Evolutionary conservation across 1,140 invertebrate species (phyloP), one percentile per base, ranked within the genome.

Genomic region (Mylabris phalerata): DNA sequence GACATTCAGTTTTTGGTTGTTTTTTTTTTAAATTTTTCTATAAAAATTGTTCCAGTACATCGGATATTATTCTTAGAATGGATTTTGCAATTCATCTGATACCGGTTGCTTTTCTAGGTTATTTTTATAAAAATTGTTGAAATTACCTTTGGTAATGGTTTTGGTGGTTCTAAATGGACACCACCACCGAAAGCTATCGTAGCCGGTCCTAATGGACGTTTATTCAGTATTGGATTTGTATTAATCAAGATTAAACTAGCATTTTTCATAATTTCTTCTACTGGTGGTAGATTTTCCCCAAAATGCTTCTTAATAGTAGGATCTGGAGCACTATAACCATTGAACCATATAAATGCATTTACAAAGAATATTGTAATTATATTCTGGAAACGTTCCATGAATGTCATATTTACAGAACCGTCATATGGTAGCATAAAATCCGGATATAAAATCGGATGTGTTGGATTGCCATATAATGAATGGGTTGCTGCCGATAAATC

Each of bases 91-190:
- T 19, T 19, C 19, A 19, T 19, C 19, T 0, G 1, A 19, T 2
- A 19, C 19, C 1, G 19, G 19, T 19, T 19, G 19, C 1, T 19
- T 19, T 19, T 19, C 1, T 19, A 1, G 19, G 19, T 19, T 19
- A 19, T 19, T 19, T 19, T 19, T 19, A 19, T 19, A 19, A 19
- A 19, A 32, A 32, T 7, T 13, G 7, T 5, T 13, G 2, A 0
- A 4, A 4, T 59, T 41, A 63, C 60, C 24, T 52, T 4, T 11
- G 75, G 74, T 10, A 77, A 50, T 7, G 50, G 38, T 55, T 73
- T 75, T 7, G 69, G 65, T 9, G 67, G 65, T 50, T 73, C 67
- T 13, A 75, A 67, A 51, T 75, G 74, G 62, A 73, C 67, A 10
- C 74, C 74, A 5, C 71, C 74, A 41, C 74, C 71, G 0, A 71